Evolutionary conservation across 2,888 invertebrate genomes (phyloP), one percentile per base, ranked within the genome.

Genomic region (Leptinotarsa rubiginosa): DNA sequence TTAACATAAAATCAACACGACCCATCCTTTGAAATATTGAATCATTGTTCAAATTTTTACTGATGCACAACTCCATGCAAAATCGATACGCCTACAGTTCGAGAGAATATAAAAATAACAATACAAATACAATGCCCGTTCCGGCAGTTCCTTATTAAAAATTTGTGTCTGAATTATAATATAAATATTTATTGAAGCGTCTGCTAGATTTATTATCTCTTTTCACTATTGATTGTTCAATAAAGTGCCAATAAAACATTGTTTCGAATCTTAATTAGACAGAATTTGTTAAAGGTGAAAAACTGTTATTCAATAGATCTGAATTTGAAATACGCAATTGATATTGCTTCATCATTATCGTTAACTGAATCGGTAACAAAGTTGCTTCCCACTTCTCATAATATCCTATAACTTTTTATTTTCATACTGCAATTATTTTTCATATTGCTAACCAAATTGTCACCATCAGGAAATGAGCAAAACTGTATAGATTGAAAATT

Each of bases 1-100:
- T 56, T 56, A 4, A 22, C 56, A 56, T 56, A 22, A 22, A 22
- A 56, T 56, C 56, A 4, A 25, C 4, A 25, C 22, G 16, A 22
- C 56, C 22, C 56, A 25, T 56, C 56, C 22, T 56, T 50, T 50
- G n/a, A 50, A 50, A 50, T 50, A 50, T 50, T 13, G 50, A 50
- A 22, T 22, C 56, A 56, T 56, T 56, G 56, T 56, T 56, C 15
- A 22, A 56, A 56, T 22, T 56, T 56, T 56, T 56, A 56, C 16
- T 56, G 56, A 12, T 13, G 56, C 56, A 56, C 15, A 22, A 10
- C 22, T 22, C 2, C 56, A 25, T 56, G 22, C 56, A 15, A 22
- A 56, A 56, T 22, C 15, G 15, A 22, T 12, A 15, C 56, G 56
- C 56, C 56, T 22, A 56, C 56, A 4, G 10, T 22, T 22, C 13